Percentiles rank a stretch among this genome's conserved stretches.
phyloP scores from a whole-genome alignment of 2,113 vertebrate genomes.

The Argyrosomus japonicus region DNA sequence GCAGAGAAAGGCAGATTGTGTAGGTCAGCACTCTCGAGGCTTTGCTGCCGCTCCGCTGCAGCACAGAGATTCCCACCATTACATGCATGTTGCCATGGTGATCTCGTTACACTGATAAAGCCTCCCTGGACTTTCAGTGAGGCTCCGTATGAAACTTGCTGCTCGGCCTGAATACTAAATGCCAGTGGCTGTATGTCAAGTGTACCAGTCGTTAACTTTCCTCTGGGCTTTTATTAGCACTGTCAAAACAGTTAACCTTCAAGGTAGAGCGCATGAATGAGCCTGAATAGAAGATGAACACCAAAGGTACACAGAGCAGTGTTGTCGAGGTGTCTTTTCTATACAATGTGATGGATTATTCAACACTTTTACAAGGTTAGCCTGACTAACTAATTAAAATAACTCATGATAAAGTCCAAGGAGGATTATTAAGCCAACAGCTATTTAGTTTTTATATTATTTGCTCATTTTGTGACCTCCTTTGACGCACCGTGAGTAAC shows the following conservation, averaged over 20 bases:
- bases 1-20: background rate
- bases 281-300: background rate
- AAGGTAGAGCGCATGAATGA: too few relatives aligned
- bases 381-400: background rate
- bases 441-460: too few relatives aligned
- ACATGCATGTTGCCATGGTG: slow-evolving; percentile 39
- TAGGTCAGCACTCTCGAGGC: background rate
- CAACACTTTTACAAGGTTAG: background rate
- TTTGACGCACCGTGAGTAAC: too few relatives aligned
- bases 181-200: background rate
- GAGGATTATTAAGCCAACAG: too few relatives aligned
- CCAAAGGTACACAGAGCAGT: background rate
- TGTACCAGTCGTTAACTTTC: too few relatives aligned
- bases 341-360: background rate
- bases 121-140: background rate
- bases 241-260: too few relatives aligned
- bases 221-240: too few relatives aligned
- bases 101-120: slow-evolving; percentile 1
- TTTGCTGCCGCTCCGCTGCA: background rate
- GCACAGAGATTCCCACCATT: background rate
- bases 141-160: background rate
- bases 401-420: background rate
- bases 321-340: background rate
- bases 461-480: background rate
- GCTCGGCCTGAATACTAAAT: background rate